phyloP scores from a whole-genome alignment of 2,113 vertebrate genomes.

The Triplophysa siluroides region DNA sequence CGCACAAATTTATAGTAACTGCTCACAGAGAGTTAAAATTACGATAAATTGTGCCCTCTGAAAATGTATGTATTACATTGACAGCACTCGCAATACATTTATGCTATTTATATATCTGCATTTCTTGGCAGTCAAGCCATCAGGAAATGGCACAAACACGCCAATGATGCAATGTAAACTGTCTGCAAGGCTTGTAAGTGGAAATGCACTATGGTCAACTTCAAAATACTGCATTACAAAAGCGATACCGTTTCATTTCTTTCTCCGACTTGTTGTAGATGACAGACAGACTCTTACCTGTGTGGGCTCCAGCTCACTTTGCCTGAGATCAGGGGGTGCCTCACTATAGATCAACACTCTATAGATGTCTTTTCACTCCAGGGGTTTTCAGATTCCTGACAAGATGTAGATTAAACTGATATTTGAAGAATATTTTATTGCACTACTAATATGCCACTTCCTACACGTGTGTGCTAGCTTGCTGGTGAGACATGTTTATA shows the following conservation, averaged over 20 bases:
- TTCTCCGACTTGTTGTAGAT: too few species aligned
- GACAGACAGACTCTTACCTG: background rate
- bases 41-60: too few species aligned
- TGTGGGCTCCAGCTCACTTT: conserved; percentile 44
- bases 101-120: too few species aligned
- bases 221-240: too few species aligned
- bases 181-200: background rate
- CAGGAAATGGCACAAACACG: background rate
- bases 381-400: conserved; percentile 46
- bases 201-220: background rate
- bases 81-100: too few species aligned
- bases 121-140: background rate
- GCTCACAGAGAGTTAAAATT: background rate
- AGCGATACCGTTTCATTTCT: too few species aligned
- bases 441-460: background rate
- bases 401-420: background rate
- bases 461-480: conserved; percentile 13
- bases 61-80: too few species aligned
- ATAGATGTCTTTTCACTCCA: conserved; percentile 79
- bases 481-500: conserved; percentile 13
- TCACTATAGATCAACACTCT: conserved; percentile 76
- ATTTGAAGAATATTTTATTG: background rate
- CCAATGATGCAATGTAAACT: background rate
- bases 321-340: conserved; percentile 75
- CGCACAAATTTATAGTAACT: too few species aligned